Conservation (phyloP, 2,888 invertebrate genomes). For the Polymixis flavicincta region DNA sequence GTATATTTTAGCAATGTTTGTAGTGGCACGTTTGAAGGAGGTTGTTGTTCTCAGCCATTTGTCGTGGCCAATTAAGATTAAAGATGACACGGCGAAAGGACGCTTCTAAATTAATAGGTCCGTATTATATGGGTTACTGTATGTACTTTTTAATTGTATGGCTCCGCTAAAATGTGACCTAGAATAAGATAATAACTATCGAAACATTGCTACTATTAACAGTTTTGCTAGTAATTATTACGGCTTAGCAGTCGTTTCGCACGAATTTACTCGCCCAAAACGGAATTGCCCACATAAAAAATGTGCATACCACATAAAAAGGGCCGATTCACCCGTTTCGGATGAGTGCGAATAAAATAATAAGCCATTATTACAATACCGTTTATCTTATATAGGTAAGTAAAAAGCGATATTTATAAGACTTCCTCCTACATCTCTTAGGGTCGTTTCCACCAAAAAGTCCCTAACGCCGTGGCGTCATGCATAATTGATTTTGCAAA, state of each 20-base stretch:
- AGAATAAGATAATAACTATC: not conserved
- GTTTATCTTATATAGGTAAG: not conserved
- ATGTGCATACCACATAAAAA: too few relatives aligned
- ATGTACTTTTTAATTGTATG: too few relatives aligned
- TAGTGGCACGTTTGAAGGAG: constrained; percentile 26
- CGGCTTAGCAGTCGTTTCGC: too few relatives aligned
- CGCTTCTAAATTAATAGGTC: not conserved
- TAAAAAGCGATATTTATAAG: too few relatives aligned
- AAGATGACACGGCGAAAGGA: not conserved
- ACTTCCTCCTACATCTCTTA: not conserved
- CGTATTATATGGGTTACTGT: not conserved
- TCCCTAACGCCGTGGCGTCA: not conserved
- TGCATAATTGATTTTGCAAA: constrained; percentile 50
- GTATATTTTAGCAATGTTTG: constrained; percentile 51
- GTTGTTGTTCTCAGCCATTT: constrained; percentile 17
- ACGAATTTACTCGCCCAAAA: too few relatives aligned
- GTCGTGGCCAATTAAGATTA: constrained; percentile 5
- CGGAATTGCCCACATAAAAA: too few relatives aligned
- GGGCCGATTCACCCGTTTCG: too few relatives aligned
- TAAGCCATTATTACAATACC: not conserved
- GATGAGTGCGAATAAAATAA: too few relatives aligned
- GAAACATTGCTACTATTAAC: not conserved
- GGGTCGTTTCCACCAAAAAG: constrained; percentile 6
- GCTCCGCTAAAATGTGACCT: not conserved
- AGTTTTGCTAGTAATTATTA: too few relatives aligned